Base-by-base conservation (phyloP, 2,113 vertebrate species). In the Daphoenositta chrysoptera region DNA sequence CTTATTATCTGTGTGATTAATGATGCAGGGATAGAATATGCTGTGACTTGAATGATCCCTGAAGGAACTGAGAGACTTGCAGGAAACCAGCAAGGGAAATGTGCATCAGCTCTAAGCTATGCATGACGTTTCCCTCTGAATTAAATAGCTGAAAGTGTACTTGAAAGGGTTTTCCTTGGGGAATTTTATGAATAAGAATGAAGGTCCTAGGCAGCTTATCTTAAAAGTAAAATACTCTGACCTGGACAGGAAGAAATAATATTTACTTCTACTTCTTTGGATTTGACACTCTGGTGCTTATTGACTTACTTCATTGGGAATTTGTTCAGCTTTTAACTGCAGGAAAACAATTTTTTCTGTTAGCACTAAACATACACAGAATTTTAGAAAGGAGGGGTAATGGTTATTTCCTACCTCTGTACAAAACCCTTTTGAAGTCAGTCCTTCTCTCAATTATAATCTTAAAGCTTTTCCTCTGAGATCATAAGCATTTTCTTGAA, bases 61-160 rank as follows among this genome's bases (percentile, higher is more conserved):
- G 66, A 95, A 97, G 82, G 54, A 93, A 70, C 63, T 18, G 16
- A 77, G 22, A 80, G 20, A 68, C 68, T 91, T 93, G 39, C 66
- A 93, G 90, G 92, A 96, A 97, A 88, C 71, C 35, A 70, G 82
- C 15, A 77, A 81, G 82, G 92, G 93, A 97, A 96, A 93, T 45
- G 23, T 60, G 82, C 73, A 85, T 96, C 90, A 95, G 45, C 68
- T 60, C 61, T 91, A 90, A 96, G 92, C 31, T 96, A 96, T 95
- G 95, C 79, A 51, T 94, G 63, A 96, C 1, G 28, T 77, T 95
- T 91, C 47, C 35, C 75, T 76, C 71, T 66, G 84, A 91, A 88
- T 93, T 93, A 91, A 94, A 90, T 77, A 83, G 79, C 63, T 66
- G 31, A 94, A 88, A 90, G 21, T 60, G 56, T 60, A 31, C 79